Evolutionary conservation across 2,888 invertebrate genomes (phyloP).

Genomic region (Lycocerus yunnanus): DNA sequence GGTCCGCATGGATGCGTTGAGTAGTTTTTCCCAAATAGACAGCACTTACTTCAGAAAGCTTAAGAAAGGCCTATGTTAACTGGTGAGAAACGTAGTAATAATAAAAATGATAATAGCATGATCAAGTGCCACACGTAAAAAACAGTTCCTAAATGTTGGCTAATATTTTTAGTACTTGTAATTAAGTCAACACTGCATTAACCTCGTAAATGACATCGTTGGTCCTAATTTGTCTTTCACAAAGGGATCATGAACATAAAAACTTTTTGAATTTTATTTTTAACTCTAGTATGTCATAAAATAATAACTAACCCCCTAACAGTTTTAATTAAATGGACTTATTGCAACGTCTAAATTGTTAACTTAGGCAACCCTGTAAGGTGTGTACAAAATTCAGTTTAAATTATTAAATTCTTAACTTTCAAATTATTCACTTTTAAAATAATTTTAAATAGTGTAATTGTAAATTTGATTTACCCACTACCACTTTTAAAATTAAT

Average conservation of each 20-base stretch:
- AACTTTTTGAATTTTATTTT: neutral
- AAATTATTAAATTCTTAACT: no score
- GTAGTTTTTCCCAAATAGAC: neutral
- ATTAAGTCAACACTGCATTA: neutral
- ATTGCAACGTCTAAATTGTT: neutral
- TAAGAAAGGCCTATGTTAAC: neutral
- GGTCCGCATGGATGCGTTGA: neutral
- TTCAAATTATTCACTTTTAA: no score
- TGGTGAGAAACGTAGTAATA: neutral
- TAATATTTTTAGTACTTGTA: neutral
- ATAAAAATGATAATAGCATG: neutral
- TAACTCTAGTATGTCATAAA: neutral
- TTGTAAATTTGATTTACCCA: neutral
- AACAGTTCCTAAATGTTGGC: neutral
- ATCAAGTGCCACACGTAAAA: neutral
- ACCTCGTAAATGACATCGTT: neutral
- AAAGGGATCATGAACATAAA: neutral
- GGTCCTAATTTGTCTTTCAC: neutral
- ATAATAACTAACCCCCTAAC: neutral
- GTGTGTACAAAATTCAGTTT: neutral
- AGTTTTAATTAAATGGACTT: neutral
- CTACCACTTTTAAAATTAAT: neutral
- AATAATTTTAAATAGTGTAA: neutral
- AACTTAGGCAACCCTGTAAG: neutral
- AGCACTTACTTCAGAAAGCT: neutral